These are phyloP conservation scores for Castor canadensis DNA, from an alignment of 2,113 vertebrate species.

Conservation along the genomic window DNA sequence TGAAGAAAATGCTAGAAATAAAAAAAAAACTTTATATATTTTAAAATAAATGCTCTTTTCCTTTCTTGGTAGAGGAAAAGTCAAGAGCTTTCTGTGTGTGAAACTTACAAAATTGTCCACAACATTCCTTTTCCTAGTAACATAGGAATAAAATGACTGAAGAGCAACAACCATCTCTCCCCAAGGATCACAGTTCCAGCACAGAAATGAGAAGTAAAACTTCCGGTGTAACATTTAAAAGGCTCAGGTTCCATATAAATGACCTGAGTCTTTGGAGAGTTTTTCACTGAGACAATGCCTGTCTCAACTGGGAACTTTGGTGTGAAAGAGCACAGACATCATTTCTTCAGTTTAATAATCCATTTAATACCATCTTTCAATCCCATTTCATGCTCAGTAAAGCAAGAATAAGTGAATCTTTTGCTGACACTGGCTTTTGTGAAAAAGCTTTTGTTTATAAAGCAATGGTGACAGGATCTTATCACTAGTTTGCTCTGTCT, in stretches of 20 bases:
- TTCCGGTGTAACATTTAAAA: slow-evolving; percentile 60
- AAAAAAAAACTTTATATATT: background rate
- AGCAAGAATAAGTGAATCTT: slow-evolving; percentile 85
- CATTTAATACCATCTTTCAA: slow-evolving; percentile 87
- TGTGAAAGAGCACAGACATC: slow-evolving; percentile 81
- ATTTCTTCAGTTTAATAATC: slow-evolving; percentile 87
- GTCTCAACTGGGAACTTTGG: slow-evolving; percentile 71
- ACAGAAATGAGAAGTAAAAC: slow-evolving; percentile 60
- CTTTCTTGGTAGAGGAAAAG: background rate
- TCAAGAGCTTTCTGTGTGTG: background rate
- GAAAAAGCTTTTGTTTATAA: slow-evolving; percentile 84
- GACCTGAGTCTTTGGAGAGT: slow-evolving; percentile 49
- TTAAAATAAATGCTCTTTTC: slow-evolving; percentile 12
- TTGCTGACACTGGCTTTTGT: slow-evolving; percentile 80
- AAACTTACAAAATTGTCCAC: background rate
- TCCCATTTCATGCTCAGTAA: slow-evolving; percentile 89
- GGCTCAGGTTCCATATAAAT: slow-evolving; percentile 60
- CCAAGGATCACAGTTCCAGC: slow-evolving; percentile 43
- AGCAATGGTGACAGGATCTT: slow-evolving; percentile 71
- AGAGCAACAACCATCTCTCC: background rate
- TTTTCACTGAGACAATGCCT: slow-evolving; percentile 60
- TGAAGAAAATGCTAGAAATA: background rate
- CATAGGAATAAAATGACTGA: slow-evolving; percentile 43
- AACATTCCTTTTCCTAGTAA: slow-evolving; percentile 25
- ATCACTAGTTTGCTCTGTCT: slow-evolving; percentile 66